Evolutionary conservation across 2,888 invertebrate genomes (phyloP), one percentile per base, ranked within the genome.

Genomic region (Drosophila tanythrix): DNA sequence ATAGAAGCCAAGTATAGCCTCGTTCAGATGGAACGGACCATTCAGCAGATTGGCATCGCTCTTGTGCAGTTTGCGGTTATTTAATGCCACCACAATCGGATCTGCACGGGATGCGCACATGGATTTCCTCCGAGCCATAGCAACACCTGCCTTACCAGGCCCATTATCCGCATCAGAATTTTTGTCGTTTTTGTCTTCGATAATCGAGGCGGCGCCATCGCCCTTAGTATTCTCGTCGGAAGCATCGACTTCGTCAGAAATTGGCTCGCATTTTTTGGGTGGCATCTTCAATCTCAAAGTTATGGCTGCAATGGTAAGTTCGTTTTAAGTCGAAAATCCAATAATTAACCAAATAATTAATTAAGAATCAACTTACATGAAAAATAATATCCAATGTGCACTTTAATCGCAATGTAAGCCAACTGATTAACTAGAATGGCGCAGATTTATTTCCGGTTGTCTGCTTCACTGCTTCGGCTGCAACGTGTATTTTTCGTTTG

Each of bases 21-120:
- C 98, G 93, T 98, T 99, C 36, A 99, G 94, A 98, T 98, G 98
- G 89, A 95, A 93, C 0, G 96, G 95, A 52, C 96, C 96, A 82
- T 95, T 94, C 70, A 99, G 93, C 67, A 98, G 94, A 72, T 96
- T 94, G 48, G 98, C 92, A 92, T 99, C 99, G 25, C 96, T 96
- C 90, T 95, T 94, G 79, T 97, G 95, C 57, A 99, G 60, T 7
- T 87, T 80, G 10, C 81, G 81, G 59, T 90, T 87, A 57, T 88
- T 76, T 13, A 97, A 98, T 92, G 95, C 97, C 82, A 98, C 94
- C 72, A 97, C 95, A 74, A 97, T 90, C 35, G 92, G 92, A 87
- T 93, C 92, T 48, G 91, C 87, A 50, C 90, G 88, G 5, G 90
- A 85, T 25, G 74, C 53, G 15, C 65, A 46, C 27, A 71, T 78